These are phyloP conservation scores for Odontothrips loti DNA, from an alignment of 2,888 invertebrate species.

Conservation along the genomic window DNA sequence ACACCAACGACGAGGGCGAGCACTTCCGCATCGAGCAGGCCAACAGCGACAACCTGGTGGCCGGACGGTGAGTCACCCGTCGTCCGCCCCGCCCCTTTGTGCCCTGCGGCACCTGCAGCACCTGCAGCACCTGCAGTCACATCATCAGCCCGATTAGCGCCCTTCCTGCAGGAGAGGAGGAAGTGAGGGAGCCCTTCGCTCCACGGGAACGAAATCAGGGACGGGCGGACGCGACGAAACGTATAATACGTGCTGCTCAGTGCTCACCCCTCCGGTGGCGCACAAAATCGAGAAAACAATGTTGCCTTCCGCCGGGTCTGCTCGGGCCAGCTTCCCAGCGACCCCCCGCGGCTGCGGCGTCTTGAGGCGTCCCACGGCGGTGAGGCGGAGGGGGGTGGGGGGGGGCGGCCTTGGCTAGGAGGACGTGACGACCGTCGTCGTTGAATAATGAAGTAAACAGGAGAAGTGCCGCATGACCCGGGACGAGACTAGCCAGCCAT, in stretches of 20 bases:
- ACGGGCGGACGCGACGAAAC: too few species aligned
- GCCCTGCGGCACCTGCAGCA: not conserved
- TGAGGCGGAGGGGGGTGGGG: not conserved
- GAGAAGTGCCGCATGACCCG: not conserved
- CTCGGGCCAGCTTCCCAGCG: not conserved
- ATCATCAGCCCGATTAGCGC: too few species aligned
- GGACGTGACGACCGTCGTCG: constrained; percentile 5
- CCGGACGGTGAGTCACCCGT: constrained; percentile 47
- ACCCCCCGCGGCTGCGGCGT: not conserved
- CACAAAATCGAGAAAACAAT: constrained; percentile 13
- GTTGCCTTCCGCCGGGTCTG: not conserved
- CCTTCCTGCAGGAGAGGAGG: not conserved
- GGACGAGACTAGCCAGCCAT: not conserved
- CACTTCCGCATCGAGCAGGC: constrained; percentile 64
- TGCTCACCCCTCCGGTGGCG: too few species aligned
- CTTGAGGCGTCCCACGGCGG: not conserved
- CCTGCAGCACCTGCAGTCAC: too few species aligned
- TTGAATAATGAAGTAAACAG: constrained; percentile 17
- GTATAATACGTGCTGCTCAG: too few species aligned
- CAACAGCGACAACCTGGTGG: constrained; percentile 60
- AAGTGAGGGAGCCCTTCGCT: not conserved
- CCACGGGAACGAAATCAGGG: not conserved
- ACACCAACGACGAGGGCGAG: constrained; percentile 64
- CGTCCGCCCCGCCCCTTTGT: not conserved
- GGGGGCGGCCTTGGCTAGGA: not conserved